phyloP scores from a whole-genome alignment of 2,888 invertebrate species.

The Bellardia pandia region DNA sequence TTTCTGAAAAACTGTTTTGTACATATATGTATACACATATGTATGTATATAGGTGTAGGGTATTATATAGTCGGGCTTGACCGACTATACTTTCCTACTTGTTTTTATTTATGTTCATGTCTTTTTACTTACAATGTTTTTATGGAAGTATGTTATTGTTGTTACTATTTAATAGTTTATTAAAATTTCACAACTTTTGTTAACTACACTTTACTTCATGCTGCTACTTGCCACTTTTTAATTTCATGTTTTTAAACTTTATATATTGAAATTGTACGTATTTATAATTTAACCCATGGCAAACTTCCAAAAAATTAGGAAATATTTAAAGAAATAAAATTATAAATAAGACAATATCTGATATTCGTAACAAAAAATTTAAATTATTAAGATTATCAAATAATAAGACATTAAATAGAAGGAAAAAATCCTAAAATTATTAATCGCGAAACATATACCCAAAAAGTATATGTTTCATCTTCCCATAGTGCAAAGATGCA shows the following conservation, averaged over 20 bases:
- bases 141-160: background rate
- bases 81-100: background rate
- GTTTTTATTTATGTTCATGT: conserved; percentile 5
- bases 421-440: no score
- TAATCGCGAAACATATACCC: no score
- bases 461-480: no score
- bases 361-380: no score
- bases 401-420: no score
- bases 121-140: conserved; percentile 20
- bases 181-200: conserved; percentile 23
- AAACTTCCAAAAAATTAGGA: background rate
- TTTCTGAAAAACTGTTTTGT: no score
- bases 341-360: no score
- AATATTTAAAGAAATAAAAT: background rate
- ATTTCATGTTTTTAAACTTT: background rate
- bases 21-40: no score
- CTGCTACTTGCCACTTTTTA: conserved; percentile 7
- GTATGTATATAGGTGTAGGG: no score
- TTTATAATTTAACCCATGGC: background rate
- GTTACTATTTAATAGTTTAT: conserved; percentile 18
- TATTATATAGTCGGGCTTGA: no score
- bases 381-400: no score
- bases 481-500: no score
- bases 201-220: background rate
- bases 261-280: background rate